Evolutionary conservation across 23 tunicate species (phyloP), one percentile per base, ranked within the genome.

Genomic region (Styela plicata): DNA sequence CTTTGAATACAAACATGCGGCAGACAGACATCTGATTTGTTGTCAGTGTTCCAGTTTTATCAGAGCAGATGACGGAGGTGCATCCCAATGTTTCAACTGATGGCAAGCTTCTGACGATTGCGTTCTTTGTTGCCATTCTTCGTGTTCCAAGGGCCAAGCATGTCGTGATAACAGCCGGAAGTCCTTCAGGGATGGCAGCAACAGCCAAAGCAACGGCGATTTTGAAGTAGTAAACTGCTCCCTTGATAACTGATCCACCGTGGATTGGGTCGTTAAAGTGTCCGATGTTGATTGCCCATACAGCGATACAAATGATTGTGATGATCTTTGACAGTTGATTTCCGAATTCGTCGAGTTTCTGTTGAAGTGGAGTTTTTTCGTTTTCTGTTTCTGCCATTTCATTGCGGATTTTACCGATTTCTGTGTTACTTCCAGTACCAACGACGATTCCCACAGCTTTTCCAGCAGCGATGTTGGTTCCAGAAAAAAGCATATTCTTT

Each of bases 91-190:
- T 96, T 88, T 96, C 95, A 19, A 96, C 99, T 0, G 99, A 96
- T 19, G 99, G 99, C 26, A 96, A 89, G 29, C 90, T 87, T 13
- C 99, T 81, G 10, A 96, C 99, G 79, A 96, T 96, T 28, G 99
- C 96, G 90, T 96, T 96, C 86, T 96, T 96, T 69, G 92, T 96
- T 29, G 99, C 99, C 99, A 96, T 96, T 87, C 99, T 66, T n/a
- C 97, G 84, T 21, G 99, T 96, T 24, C 99, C 99, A 36, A 96
- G 97, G 0, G 99, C 99, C 71, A 96, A 70, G 78, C 99, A 96
- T 23, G 99, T 96, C 3, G 99, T 96, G 85, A 96, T 96, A 26
- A 96, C 99, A 2, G 99, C 97, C 7, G 99, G 99, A 23, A 96
- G 87, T n/a, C 99, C 99, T 85, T 96, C 99, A 13, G 99, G 99